These are phyloP conservation scores for Zhengitettix transpicula DNA, from an alignment of 2,888 invertebrate species.

Conservation along the genomic window DNA sequence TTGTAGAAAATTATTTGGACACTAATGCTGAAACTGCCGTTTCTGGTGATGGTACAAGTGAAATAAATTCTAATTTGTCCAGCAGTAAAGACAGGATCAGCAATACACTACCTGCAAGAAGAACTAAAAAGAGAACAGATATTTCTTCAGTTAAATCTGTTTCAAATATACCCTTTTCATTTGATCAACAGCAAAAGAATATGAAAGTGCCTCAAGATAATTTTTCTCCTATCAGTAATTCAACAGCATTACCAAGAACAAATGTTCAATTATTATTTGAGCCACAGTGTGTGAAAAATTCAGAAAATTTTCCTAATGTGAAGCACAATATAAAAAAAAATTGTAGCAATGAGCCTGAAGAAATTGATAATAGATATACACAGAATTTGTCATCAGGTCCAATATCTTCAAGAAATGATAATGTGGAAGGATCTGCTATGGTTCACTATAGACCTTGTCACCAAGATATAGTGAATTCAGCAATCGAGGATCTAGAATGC, in stretches of 20 bases:
- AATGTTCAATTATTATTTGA: conserved; percentile 2
- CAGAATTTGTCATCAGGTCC: no score
- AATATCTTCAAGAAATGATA: no score
- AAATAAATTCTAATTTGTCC: conserved; percentile 27
- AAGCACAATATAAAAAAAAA: no score
- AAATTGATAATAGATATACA: no score
- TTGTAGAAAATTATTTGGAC: conserved; percentile 10
- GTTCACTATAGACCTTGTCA: neutral
- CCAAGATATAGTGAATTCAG: conserved; percentile 56
- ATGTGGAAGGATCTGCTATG: neutral
- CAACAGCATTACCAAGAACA: neutral
- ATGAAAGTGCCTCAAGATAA: conserved; percentile 16
- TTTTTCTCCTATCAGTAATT: conserved; percentile 21
- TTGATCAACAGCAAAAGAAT: conserved; percentile 1
- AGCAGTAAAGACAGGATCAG: conserved; percentile 30
- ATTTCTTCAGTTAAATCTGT: conserved; percentile 30
- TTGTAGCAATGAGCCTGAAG: no score
- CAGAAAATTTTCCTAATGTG: no score
- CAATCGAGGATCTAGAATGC: conserved; percentile 52
- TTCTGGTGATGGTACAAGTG: conserved; percentile 1
- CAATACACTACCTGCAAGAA: conserved; percentile 36
- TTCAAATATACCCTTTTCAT: conserved; percentile 27
- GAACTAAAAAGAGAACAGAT: conserved; percentile 35
- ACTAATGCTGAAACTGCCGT: conserved; percentile 5
- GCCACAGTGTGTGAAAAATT: neutral